Percentiles rank a stretch among this genome's conserved stretches.
phyloP scores from a whole-genome alignment of 2,888 invertebrate species.

The Diaperis boleti region DNA sequence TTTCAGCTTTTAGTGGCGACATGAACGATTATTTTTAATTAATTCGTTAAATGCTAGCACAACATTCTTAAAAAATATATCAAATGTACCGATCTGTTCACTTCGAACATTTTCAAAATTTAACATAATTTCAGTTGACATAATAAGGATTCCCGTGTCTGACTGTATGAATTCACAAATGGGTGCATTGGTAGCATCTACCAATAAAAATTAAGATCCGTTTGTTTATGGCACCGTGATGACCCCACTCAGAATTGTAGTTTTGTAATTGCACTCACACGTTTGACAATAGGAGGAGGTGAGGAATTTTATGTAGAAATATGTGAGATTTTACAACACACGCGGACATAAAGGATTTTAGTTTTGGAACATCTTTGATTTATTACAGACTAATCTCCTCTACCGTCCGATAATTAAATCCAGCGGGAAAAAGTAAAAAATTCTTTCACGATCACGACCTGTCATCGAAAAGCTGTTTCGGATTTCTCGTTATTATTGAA shows the following conservation, averaged over 20 bases:
- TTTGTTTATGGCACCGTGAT: neutral
- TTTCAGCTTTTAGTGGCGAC: conserved; percentile 10
- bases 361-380: neutral
- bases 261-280: too few relatives aligned
- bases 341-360: neutral
- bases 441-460: conserved; percentile 36
- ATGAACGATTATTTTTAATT: conserved; percentile 22
- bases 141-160: conserved; percentile 10
- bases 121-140: conserved; percentile 9
- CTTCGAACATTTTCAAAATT: conserved; percentile 1
- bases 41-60: conserved; percentile 25
- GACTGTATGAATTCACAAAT: conserved; percentile 11
- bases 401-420: conserved; percentile 18
- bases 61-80: conserved; percentile 7
- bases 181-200: neutral
- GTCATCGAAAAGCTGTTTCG: conserved; percentile 33
- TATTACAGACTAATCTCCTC: conserved; percentile 8
- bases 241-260: too few relatives aligned
- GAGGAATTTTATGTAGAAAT: neutral
- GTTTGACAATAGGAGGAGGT: too few relatives aligned
- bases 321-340: neutral
- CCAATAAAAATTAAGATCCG: neutral
- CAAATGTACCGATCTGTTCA: conserved; percentile 2
- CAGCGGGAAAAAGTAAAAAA: conserved; percentile 30
- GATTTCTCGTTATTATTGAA: conserved; percentile 38